phyloP scores from a whole-genome alignment of 2,888 invertebrate species.

The Torymus tubicola region DNA sequence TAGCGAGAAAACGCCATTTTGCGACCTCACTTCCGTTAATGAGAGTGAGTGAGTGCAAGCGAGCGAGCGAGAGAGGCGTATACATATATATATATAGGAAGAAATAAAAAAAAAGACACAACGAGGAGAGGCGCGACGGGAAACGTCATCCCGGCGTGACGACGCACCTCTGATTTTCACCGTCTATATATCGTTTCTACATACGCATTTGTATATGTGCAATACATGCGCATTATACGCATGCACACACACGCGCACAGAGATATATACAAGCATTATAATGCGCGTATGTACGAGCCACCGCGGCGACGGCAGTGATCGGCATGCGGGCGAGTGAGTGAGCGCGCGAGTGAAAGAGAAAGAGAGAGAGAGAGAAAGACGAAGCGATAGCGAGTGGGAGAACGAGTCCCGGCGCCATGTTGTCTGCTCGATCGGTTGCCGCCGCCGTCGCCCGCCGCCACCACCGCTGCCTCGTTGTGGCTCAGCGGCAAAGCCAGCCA shows the following conservation, averaged over 20 bases:
- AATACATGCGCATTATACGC: neutral
- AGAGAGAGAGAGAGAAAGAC: constrained; percentile 21
- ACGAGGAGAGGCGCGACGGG: neutral
- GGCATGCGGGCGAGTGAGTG: neutral
- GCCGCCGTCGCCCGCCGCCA: constrained; percentile 29
- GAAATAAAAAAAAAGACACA: neutral
- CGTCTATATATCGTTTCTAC: neutral
- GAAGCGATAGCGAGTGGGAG: constrained; percentile 39
- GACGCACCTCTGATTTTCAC: constrained; percentile 2
- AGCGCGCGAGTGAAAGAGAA: neutral
- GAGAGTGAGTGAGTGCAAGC: constrained; percentile 64
- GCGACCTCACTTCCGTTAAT: constrained; percentile 75
- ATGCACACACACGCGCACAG: neutral
- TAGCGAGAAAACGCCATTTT: constrained; percentile 68
- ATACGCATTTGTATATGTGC: too few species aligned
- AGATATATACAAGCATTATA: neutral
- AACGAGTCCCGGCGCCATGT: constrained; percentile 73
- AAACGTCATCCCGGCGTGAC: neutral
- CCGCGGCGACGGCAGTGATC: constrained; percentile 16
- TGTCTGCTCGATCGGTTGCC: constrained; percentile 71
- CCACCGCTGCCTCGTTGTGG: constrained; percentile 19
- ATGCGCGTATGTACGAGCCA: constrained; percentile 2
- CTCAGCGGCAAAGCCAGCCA: constrained; percentile 66
- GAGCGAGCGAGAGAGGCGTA: constrained; percentile 12
- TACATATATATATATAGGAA: neutral